Base-by-base conservation (phyloP, 2,113 vertebrate species). In the human (Homo sapiens) region DNA sequence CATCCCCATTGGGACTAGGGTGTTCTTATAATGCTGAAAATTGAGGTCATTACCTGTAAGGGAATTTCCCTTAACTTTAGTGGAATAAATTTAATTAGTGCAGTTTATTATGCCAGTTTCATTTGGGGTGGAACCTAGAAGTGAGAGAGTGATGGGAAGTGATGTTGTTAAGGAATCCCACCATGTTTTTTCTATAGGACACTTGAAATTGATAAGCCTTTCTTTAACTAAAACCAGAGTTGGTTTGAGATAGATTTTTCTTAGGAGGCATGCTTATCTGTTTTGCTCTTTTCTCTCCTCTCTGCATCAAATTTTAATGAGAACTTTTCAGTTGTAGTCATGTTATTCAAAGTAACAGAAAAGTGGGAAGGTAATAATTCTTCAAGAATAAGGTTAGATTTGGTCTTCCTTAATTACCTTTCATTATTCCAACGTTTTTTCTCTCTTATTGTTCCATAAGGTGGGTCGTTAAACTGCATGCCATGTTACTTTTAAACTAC, bases 21-120 rank as follows among this genome's bases (percentile, higher is more conserved):
- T 96, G 27, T 96, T 85, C 78, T 96, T 78, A 61, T 12, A 76
- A 88, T 95, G 35, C 91, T 92, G 86, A 94, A 76, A 97, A 88
- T 64, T 55, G 17, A 95, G 27, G 75, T 40, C 40, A 75, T 90
- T 95, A n/a, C 48, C 52, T 79, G 16, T 48, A 70, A 89, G 59
- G 64, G 75, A 81, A 72, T 87, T 72, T 85, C 57, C 38, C 87
- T 80, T 73, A 75, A 78, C 55, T 48, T 68, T 27, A 84, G 50
- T 85, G 52, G 43, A 92, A 48, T 84, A 64, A 90, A 72, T 88
- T 93, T 68, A 84, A 35, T 83, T 81, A 88, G 35, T 76, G 35
- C n/a, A 59, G 16, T 96, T 85, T 81, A 85, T 75, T 95, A 38
- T 48, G 52, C 57, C 68, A 64, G 22, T 96, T 94, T 90, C 52